phyloP scores from a whole-genome alignment of 2,888 invertebrate species.

The Mesoligia furuncula region DNA sequence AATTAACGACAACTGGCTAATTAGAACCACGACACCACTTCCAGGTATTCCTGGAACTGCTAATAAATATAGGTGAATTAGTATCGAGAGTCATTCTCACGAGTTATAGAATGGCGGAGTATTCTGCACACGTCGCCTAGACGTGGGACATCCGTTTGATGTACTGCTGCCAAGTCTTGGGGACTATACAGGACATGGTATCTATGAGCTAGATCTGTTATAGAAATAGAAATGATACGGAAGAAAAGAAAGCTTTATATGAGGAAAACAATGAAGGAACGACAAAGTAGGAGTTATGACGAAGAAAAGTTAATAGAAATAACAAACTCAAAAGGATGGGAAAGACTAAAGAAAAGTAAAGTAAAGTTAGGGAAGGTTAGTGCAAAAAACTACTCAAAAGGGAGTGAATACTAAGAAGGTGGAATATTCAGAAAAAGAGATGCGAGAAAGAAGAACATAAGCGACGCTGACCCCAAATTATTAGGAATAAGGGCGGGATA shows the following conservation, averaged over 20 bases:
- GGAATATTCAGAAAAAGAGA: neutral
- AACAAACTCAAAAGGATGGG: neutral
- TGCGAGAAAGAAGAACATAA: neutral
- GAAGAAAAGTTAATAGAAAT: neutral
- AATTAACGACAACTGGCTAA: constrained; percentile 24
- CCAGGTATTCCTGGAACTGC: constrained; percentile 48
- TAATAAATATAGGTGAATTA: constrained; percentile 65
- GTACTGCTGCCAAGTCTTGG: constrained; percentile 52
- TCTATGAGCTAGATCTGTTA: constrained; percentile 7
- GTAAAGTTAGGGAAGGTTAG: no score
- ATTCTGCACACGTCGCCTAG: constrained; percentile 69
- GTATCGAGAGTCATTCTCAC: constrained; percentile 70
- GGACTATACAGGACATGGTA: constrained; percentile 40
- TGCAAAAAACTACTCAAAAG: neutral
- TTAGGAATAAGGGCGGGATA: neutral
- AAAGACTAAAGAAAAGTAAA: no score
- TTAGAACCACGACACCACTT: constrained; percentile 41
- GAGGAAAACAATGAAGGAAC: neutral
- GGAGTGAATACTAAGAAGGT: neutral
- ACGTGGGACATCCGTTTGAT: constrained; percentile 75
- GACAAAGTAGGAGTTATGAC: no score
- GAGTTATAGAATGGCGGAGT: constrained; percentile 64
- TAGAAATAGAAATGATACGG: neutral
- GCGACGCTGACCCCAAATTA: neutral
- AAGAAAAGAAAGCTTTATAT: neutral